Evolutionary conservation across 1,140 invertebrate species (phyloP), one percentile per base, ranked within the genome.

Genomic region (Brachionus koreanus): DNA sequence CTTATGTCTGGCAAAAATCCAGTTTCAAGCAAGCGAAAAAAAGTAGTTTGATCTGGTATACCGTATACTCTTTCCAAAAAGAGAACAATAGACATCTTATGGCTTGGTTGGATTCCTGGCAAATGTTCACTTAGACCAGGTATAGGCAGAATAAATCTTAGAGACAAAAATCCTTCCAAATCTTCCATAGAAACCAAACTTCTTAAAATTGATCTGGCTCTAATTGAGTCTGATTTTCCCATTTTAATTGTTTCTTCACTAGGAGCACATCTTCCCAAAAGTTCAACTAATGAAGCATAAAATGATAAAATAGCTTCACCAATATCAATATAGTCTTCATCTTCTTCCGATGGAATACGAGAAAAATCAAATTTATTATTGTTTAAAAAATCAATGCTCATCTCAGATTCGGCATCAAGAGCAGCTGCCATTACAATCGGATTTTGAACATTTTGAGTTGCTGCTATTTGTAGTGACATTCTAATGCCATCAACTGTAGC

Each of bases 251-350:
- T 94, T 16, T 93, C 91, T 12, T 93, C 92, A 88, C 98, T 97
- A 0, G 98, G 98, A 46, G 98, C 97, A 91, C 97, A 99, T 63
- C 97, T 91, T 23, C 98, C 98, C 16, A 99, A 89, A 25, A 99
- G 89, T 88, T 99, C 97, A 0, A 99, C 97, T 1, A 99, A 89
- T 0, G 95, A 97, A 85, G 97, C 98, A 89, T 99, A 99, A 89
- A 99, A 99, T 86, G 94, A 95, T 0, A 99, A 90, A 84, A 98
- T 98, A 4, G 98, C 96, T 0, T 95, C 94, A 43, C 98, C 98
- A 19, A 97, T 97, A 88, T 99, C 97, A 65, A 99, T 97, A 86
- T 98, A 99, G 89, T 99, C 98, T 88, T 99, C 97, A 87, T 99
- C 97, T 35, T 98, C 95, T 6, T 94, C 93, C 85, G 97, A 93